These are phyloP conservation scores for Aphodius granarius DNA, from an alignment of 2,888 invertebrate species.

Conservation along the genomic window DNA sequence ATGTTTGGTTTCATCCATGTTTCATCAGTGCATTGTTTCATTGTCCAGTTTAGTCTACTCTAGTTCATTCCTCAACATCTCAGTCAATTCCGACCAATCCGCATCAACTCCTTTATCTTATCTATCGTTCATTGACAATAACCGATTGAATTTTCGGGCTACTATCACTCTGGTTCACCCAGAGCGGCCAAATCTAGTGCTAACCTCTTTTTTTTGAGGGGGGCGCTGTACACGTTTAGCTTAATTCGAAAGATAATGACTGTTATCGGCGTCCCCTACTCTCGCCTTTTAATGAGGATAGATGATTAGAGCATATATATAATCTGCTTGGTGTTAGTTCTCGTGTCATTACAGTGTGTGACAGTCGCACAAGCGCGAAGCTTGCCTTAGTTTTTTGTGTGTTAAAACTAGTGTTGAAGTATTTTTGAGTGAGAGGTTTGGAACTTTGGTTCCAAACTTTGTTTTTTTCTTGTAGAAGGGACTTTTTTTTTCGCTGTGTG, in stretches of 20 bases:
- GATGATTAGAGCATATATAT: not conserved
- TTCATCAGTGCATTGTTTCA: not conserved
- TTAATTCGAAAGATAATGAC: not conserved
- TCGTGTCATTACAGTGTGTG: not conserved
- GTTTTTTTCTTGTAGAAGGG: not conserved
- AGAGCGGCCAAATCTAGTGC: not conserved
- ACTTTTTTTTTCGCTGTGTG: not conserved
- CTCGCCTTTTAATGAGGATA: not conserved
- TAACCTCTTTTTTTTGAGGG: slow-evolving; percentile 1
- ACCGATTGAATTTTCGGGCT: not conserved
- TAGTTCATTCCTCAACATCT: not conserved
- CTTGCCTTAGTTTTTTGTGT: not conserved
- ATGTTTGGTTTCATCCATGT: too few species aligned
- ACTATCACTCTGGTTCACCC: not conserved
- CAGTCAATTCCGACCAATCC: not conserved
- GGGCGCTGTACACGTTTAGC: not conserved
- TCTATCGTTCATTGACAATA: not conserved
- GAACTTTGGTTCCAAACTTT: not conserved
- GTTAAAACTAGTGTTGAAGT: not conserved
- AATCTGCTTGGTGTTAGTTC: not conserved
- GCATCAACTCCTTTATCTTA: not conserved
- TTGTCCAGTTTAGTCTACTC: not conserved
- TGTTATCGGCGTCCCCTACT: not conserved
- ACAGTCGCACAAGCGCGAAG: not conserved
- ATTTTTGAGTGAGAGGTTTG: not conserved